phyloP scores from a whole-genome alignment of 2,888 invertebrate species.

The Drosophila eohydei region DNA sequence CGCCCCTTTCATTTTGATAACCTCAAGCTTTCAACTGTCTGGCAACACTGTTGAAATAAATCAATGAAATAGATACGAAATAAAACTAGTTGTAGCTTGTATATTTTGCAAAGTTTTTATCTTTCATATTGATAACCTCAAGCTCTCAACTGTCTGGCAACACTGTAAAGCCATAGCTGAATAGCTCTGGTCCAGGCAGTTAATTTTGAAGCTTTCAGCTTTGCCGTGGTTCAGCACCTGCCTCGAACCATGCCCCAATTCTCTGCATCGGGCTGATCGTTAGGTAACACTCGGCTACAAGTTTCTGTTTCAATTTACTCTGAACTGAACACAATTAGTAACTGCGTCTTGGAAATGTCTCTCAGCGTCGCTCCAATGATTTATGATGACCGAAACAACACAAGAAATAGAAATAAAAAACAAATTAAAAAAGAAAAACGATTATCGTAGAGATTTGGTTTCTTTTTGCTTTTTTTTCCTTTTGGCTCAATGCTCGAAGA shows the following conservation, averaged over 20 bases:
- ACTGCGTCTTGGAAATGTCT: slow-evolving; percentile 19
- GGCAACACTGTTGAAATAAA: neutral
- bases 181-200: neutral
- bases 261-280: slow-evolving; percentile 4
- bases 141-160: neutral
- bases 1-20: neutral
- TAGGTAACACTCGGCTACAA: neutral
- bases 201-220: slow-evolving; percentile 1
- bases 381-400: slow-evolving; percentile 11
- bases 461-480: neutral
- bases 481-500: slow-evolving; percentile 11
- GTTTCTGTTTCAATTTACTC: slow-evolving; percentile 12
- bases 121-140: neutral
- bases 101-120: too few species aligned
- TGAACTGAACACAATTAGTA: slow-evolving; percentile 11
- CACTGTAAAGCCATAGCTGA: neutral
- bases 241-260: slow-evolving; percentile 22
- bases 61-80: neutral
- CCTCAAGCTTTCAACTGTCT: neutral
- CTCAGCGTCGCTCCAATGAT: slow-evolving; percentile 11
- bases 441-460: slow-evolving; percentile 39
- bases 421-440: slow-evolving; percentile 43
- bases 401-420: slow-evolving; percentile 24
- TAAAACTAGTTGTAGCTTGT: neutral
- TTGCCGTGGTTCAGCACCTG: neutral